phyloP scores from a whole-genome alignment of 2,888 invertebrate genomes.

The Caenorhabditis sinica region DNA sequence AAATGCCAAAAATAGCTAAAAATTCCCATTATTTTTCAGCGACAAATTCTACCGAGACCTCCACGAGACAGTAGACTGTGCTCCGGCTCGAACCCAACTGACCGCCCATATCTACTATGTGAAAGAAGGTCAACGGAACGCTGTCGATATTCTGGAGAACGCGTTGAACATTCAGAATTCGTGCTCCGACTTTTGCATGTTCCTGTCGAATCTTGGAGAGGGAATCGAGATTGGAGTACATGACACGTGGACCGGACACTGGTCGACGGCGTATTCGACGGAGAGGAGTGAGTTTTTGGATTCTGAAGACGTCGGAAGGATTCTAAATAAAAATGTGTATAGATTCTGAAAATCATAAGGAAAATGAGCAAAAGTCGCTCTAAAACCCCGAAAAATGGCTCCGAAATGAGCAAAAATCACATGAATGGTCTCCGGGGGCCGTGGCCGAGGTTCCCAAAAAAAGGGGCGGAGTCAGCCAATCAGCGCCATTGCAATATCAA shows the following conservation, averaged over 20 bases:
- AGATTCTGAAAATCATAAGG: background rate
- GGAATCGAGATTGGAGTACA: slow-evolving; percentile 92
- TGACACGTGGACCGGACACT: slow-evolving; percentile 96
- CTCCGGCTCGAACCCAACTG: slow-evolving; percentile 88
- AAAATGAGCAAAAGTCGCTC: background rate
- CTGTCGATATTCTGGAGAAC: slow-evolving; percentile 91
- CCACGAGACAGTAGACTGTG: slow-evolving; percentile 89
- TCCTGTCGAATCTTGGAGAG: slow-evolving; percentile 90
- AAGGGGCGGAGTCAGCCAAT: no score
- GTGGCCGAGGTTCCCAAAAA: no score
- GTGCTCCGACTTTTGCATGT: slow-evolving; percentile 86
- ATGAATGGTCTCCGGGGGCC: no score
- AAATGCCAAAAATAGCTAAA: no score
- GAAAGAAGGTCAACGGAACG: slow-evolving; percentile 90
- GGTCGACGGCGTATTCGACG: slow-evolving; percentile 87
- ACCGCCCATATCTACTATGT: slow-evolving; percentile 97
- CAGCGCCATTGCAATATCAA: no score
- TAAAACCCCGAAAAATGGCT: no score
- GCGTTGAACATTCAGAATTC: slow-evolving; percentile 86
- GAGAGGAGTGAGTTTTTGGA: slow-evolving; percentile 70
- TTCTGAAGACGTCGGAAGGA: background rate
- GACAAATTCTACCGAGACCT: slow-evolving; percentile 90
- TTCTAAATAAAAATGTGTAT: no score
- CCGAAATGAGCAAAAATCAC: no score
- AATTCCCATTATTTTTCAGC: slow-evolving; percentile 23